Evolutionary conservation across 1,140 invertebrate species (phyloP), one percentile per base, ranked within the genome.

Genomic region (Danaus plexippus): DNA sequence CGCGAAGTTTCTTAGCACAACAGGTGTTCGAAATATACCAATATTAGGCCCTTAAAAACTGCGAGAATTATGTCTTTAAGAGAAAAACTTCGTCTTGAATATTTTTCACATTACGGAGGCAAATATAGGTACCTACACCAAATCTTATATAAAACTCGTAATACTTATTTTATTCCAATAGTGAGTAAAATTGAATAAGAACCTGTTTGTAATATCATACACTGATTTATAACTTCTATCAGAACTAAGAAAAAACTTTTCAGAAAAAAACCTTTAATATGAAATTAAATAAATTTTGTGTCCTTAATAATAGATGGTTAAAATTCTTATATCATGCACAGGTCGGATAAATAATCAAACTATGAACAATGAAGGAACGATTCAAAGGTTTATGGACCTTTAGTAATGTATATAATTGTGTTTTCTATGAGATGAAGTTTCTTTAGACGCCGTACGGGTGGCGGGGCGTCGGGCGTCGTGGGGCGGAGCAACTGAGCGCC

Each of bases 341-440:
- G 22, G 22, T 32, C 22, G 4, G 22, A 32, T 32, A 32, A 45
- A 45, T 43, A 44, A 43, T 41, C 13, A 43, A 15, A 15, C 43
- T 9, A 52, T 52, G 9, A 43, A 18, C 9, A 52, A 44, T 18
- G 11, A 6, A n/a, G 48, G 41, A 43, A 43, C 77, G 75, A 79
- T 83, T 75, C 69, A 71, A 73, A 68, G 73, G 77, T 71, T 75
- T 77, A 80, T 78, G 81, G 76, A 85, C 78, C 77, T 79, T 74
- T 72, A 18, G 52, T 15, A 47, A 52, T 57, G 46, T 52, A 54
- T 59, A 59, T 65, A 65, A 65, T 65, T 61, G 58, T 48, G 80
- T 78, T 81, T 69, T 65, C 67, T 74, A 78, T 75, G 79, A 78
- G 77, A 84, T 83, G 77, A 80, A 83, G 77, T 83, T 83, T 78